phyloP scores from a whole-genome alignment of 2,797 vertebrate genomes.

The Siniperca scherzeri region DNA sequence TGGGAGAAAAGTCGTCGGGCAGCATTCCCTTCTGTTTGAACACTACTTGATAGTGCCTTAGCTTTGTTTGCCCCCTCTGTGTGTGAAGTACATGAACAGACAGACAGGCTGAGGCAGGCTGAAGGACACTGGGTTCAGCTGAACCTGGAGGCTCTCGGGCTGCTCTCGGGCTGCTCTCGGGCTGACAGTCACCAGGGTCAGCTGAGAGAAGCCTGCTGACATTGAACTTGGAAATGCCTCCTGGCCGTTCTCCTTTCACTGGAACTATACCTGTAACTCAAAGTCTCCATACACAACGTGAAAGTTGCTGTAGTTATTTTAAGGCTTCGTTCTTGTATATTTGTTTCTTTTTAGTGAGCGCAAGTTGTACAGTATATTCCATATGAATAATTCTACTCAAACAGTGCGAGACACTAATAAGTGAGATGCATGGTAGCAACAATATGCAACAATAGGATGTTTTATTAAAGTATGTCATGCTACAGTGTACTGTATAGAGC shows the following conservation, averaged over 20 bases:
- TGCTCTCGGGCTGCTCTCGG: background rate
- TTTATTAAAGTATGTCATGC: too few relatives aligned
- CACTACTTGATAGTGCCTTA: constrained; percentile 9
- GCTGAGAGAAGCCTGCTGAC: constrained; percentile 47
- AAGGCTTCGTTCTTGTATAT: too few relatives aligned
- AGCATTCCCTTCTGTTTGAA: constrained; percentile 56
- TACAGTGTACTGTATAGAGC: too few relatives aligned
- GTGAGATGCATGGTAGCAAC: background rate
- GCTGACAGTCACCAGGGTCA: constrained; percentile 31
- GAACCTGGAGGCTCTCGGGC: constrained; percentile 55
- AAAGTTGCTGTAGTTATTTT: too few relatives aligned
- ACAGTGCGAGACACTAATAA: too few relatives aligned
- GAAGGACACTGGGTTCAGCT: constrained; percentile 66
- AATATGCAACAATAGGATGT: too few relatives aligned
- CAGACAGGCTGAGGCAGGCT: constrained; percentile 33
- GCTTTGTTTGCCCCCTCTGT: constrained; percentile 10
- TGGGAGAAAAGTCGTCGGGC: constrained; percentile 13
- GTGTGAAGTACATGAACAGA: constrained; percentile 48
- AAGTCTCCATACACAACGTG: too few relatives aligned
- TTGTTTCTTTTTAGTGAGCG: too few relatives aligned
- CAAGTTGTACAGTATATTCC: too few relatives aligned
- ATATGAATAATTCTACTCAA: too few relatives aligned
- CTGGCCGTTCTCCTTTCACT: background rate
- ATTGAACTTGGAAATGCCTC: constrained; percentile 59
- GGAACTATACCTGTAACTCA: background rate